Percentiles rank a stretch among this genome's conserved stretches.
Conservation (phyloP, 2,888 invertebrate genomes). For the Notocelia uddmanniana region DNA sequence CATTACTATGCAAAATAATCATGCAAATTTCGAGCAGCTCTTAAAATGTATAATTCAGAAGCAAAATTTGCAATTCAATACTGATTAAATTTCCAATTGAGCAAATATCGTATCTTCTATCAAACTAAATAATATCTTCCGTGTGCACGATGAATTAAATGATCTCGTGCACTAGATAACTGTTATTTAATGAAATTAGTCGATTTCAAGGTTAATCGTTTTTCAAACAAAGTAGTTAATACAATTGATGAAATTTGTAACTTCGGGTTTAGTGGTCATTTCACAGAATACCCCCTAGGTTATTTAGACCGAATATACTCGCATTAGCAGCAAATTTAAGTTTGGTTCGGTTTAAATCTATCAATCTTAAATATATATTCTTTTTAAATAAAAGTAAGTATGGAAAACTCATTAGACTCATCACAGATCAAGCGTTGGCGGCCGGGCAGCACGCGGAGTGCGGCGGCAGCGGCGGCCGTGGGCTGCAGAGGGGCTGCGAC, state of each 20-base stretch:
- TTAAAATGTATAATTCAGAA: conserved; percentile 44
- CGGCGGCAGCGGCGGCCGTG: too few relatives aligned
- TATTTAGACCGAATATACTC: background rate
- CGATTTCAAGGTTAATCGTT: background rate
- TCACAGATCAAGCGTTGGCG: too few relatives aligned
- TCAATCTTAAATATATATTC: conserved; percentile 19
- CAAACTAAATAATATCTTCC: background rate
- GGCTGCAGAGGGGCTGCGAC: too few relatives aligned
- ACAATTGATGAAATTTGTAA: background rate
- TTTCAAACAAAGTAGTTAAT: conserved; percentile 7
- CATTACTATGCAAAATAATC: conserved; percentile 20
- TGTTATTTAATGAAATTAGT: too few relatives aligned
- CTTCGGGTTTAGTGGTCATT: too few relatives aligned
- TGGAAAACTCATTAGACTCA: too few relatives aligned
- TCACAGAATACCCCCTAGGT: too few relatives aligned
- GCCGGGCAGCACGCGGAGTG: too few relatives aligned
- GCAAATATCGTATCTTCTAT: conserved; percentile 10
- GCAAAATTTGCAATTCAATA: conserved; percentile 39
- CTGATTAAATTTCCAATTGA: conserved; percentile 11
- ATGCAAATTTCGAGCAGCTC: conserved; percentile 35
- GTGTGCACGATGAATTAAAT: conserved; percentile 1
- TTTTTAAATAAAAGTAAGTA: too few relatives aligned
- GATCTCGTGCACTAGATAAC: too few relatives aligned
- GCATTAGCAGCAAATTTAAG: background rate
- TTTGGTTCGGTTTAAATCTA: conserved; percentile 21